These are phyloP conservation scores for Dicaeum eximium DNA, from an alignment of 2,113 vertebrate species.

Conservation along the genomic window DNA sequence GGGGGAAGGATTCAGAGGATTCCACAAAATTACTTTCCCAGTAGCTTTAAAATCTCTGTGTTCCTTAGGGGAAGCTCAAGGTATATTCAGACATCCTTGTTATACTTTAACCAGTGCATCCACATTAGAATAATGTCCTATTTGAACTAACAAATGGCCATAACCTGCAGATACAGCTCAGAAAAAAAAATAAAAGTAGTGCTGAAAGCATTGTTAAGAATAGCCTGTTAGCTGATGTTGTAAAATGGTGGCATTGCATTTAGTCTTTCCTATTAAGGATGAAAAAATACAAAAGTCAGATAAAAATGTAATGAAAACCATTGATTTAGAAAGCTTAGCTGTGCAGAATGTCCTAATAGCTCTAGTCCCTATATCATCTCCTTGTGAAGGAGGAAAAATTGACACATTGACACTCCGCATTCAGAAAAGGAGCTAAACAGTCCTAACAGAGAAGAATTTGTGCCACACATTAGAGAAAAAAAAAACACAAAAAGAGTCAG, in stretches of 20 bases:
- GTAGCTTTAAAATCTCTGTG: not conserved
- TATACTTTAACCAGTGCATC: not conserved
- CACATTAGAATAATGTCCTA: not conserved
- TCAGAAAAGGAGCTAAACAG: not conserved
- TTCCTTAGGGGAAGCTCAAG: not conserved
- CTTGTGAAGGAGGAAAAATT: not conserved
- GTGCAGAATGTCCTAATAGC: not conserved
- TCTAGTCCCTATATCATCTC: not conserved
- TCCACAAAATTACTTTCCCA: not conserved
- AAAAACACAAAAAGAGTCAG: not conserved
- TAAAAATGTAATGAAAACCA: not conserved
- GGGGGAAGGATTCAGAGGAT: no score
- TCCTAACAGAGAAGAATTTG: not conserved
- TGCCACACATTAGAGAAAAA: not conserved
- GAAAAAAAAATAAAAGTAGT: not conserved
- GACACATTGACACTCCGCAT: not conserved
- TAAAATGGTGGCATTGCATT: not conserved
- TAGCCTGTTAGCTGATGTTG: not conserved
- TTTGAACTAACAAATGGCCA: not conserved
- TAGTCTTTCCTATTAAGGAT: not conserved
- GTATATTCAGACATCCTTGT: not conserved
- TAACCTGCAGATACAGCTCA: not conserved
- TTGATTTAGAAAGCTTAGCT: not conserved
- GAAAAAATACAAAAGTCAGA: not conserved
- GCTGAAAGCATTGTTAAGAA: not conserved